Conservation (phyloP, 2,797 vertebrate genomes). For the Coluber constrictor region DNA sequence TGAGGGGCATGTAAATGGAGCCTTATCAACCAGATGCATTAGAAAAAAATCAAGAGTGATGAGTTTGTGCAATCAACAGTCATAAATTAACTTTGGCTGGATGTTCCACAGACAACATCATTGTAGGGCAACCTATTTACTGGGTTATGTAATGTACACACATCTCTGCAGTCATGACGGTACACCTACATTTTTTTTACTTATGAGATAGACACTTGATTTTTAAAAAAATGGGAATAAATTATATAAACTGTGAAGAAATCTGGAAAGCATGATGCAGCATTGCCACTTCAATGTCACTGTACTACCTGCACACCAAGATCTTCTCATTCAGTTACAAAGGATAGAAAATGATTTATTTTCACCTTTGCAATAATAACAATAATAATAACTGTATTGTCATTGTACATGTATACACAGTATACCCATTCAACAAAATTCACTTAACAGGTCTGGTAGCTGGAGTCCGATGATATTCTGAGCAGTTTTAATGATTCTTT, state of each 20-base stretch:
- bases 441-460: too few relatives aligned
- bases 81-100: neutral
- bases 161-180: neutral
- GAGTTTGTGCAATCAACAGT: neutral
- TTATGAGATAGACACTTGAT: neutral
- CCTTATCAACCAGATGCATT: neutral
- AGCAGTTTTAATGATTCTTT: too few relatives aligned
- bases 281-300: neutral
- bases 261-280: neutral
- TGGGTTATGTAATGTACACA: neutral
- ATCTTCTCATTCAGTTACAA: neutral
- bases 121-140: neutral
- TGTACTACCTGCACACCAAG: neutral
- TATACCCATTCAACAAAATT: too few relatives aligned
- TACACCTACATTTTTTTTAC: neutral
- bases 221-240: neutral
- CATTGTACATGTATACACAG: too few relatives aligned
- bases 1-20: neutral
- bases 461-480: too few relatives aligned
- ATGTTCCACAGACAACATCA: neutral
- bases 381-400: too few relatives aligned
- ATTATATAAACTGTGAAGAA: neutral
- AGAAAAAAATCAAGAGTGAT: neutral
- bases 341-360: neutral
- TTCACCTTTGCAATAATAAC: neutral